Evolutionary conservation across 1,140 invertebrate species (phyloP).

Genomic region (Conus ventricosus): DNA sequence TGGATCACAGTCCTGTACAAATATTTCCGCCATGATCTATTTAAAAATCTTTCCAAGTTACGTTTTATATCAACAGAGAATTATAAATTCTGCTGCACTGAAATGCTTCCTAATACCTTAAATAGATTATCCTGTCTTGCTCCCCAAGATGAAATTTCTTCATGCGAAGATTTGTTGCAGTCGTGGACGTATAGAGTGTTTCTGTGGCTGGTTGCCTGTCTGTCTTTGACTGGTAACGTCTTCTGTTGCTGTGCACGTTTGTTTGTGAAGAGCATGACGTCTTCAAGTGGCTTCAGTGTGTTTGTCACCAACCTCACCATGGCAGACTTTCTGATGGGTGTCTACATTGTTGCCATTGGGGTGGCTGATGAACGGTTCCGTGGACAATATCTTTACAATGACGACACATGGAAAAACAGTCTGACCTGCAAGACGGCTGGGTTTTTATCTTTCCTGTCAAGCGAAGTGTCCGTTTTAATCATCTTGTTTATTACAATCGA

Average conservation of each 20-base stretch:
- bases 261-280: background rate
- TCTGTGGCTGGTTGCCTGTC: background rate
- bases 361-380: background rate
- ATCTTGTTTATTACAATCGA: background rate
- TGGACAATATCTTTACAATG: background rate
- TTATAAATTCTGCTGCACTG: background rate
- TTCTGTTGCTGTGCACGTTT: background rate
- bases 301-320: background rate
- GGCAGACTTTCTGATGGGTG: slow-evolving; percentile 1
- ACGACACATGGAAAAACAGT: background rate
- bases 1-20: background rate
- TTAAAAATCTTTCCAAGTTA: background rate
- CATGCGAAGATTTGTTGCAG: background rate
- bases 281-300: background rate
- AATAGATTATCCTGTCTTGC: background rate
- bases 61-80: background rate
- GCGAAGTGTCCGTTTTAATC: background rate
- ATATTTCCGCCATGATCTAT: background rate
- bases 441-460: background rate
- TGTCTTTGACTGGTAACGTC: background rate
- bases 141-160: background rate
- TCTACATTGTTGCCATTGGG: background rate
- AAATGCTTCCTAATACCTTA: background rate
- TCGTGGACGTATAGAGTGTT: background rate
- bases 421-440: background rate